Percentiles rank a stretch among this genome's conserved stretches.
These are phyloP conservation scores for Matsumyia berberina DNA, from an alignment of 2,888 invertebrate species.

Conservation along the genomic window DNA sequence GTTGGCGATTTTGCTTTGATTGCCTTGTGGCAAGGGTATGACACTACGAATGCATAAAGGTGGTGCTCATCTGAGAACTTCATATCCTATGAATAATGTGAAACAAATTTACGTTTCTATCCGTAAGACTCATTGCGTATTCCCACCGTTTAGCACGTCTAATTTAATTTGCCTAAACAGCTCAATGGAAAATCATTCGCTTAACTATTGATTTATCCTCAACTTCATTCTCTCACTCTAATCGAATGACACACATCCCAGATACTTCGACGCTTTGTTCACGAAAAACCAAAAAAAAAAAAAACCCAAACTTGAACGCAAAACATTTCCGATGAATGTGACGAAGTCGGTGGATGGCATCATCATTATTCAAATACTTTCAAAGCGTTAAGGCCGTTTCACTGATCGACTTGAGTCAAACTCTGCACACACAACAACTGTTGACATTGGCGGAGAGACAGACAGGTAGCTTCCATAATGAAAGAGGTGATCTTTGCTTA, in stretches of 20 bases:
- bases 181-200: too few species aligned
- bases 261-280: constrained; percentile 34
- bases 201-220: constrained; percentile 64
- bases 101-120: constrained; percentile 13
- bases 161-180: constrained; percentile 36
- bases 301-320: constrained; percentile 24
- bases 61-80: constrained; percentile 14
- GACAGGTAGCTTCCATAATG: constrained; percentile 59
- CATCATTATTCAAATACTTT: constrained; percentile 74
- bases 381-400: constrained; percentile 70
- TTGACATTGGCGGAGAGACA: constrained; percentile 69
- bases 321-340: constrained; percentile 71
- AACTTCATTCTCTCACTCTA: constrained; percentile 36
- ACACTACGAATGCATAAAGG: background rate
- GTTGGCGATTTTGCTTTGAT: constrained; percentile 21
- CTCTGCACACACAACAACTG: constrained; percentile 50
- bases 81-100: constrained; percentile 38
- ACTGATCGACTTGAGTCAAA: constrained; percentile 47
- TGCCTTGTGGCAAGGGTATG: constrained; percentile 7
- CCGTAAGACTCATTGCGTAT: constrained; percentile 13
- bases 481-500: constrained; percentile 28
- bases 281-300: constrained; percentile 1
- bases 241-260: constrained; percentile 69
- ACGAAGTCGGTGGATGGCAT: constrained; percentile 61
- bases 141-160: constrained; percentile 29